Conservation (phyloP, 2,797 vertebrate genomes). For the Sebastes baramenuke region DNA sequence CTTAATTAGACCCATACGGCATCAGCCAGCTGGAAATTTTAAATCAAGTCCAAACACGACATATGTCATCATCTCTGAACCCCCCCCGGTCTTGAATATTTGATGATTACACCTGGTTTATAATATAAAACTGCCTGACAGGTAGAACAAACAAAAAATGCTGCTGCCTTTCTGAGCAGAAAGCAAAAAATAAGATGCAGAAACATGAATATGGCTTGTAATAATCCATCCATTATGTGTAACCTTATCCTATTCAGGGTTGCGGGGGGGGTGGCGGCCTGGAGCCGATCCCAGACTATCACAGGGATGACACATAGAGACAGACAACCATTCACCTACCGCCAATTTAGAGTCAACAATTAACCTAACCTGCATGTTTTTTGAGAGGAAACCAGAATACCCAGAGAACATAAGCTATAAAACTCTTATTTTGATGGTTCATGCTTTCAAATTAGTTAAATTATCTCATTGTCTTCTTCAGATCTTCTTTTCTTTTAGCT, state of each 20-base stretch:
- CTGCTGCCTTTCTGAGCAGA: not conserved
- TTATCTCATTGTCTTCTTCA: not conserved
- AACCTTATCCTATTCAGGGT: no score
- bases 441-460: conserved; percentile 5
- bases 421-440: not conserved
- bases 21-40: conserved; percentile 83
- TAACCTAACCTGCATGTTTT: no score
- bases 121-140: conserved; percentile 37
- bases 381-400: no score
- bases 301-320: no score
- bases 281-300: no score
- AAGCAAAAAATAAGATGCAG: not conserved
- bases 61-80: conserved; percentile 77
- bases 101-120: conserved; percentile 72
- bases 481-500: not conserved
- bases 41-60: conserved; percentile 78
- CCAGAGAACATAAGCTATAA: not conserved
- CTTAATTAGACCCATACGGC: conserved; percentile 84
- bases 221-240: not conserved
- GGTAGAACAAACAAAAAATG: not conserved
- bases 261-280: no score
- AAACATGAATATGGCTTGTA: not conserved
- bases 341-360: no score
- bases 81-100: conserved; percentile 58
- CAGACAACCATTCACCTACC: no score